Percentiles rank a stretch among this genome's conserved stretches.
These are phyloP conservation scores for Lumbricus terrestris DNA, from an alignment of 2,888 invertebrate genomes.

Conservation along the genomic window DNA sequence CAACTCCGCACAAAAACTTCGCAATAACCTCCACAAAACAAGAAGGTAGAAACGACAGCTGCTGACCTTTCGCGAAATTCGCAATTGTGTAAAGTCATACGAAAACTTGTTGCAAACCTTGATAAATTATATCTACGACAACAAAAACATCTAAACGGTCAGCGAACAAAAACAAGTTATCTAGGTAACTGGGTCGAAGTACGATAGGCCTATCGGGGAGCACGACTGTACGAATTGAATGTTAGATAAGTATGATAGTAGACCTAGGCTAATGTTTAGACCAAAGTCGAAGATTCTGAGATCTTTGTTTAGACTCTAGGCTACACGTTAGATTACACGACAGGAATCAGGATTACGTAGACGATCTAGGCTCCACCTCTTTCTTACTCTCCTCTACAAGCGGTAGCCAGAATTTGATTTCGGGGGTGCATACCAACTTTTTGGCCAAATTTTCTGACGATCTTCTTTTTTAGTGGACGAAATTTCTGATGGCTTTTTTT, in stretches of 20 bases:
- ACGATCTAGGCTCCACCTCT: too few relatives aligned
- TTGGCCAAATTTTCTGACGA: too few relatives aligned
- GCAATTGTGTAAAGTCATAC: neutral
- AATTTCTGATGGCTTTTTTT: too few relatives aligned
- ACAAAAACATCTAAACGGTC: neutral
- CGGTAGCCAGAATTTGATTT: too few relatives aligned
- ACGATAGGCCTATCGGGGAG: neutral
- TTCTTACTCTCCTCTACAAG: too few relatives aligned
- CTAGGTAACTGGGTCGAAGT: neutral
- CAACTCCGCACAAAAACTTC: neutral
- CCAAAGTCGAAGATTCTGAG: too few relatives aligned
- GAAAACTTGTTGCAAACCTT: neutral
- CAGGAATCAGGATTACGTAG: too few relatives aligned
- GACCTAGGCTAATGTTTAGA: neutral
- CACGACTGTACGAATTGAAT: neutral
- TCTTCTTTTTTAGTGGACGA: too few relatives aligned
- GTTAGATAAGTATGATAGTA: neutral
- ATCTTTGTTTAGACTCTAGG: too few relatives aligned
- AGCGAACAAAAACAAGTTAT: neutral
- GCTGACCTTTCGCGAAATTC: neutral
- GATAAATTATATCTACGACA: neutral
- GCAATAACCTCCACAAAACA: neutral
- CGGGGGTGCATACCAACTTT: too few relatives aligned
- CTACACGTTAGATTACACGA: too few relatives aligned
- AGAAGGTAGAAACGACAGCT: neutral